These are phyloP conservation scores for Speoplatyrhinus poulsoni DNA, from an alignment of 2,113 vertebrate genomes.

Conservation along the genomic window DNA sequence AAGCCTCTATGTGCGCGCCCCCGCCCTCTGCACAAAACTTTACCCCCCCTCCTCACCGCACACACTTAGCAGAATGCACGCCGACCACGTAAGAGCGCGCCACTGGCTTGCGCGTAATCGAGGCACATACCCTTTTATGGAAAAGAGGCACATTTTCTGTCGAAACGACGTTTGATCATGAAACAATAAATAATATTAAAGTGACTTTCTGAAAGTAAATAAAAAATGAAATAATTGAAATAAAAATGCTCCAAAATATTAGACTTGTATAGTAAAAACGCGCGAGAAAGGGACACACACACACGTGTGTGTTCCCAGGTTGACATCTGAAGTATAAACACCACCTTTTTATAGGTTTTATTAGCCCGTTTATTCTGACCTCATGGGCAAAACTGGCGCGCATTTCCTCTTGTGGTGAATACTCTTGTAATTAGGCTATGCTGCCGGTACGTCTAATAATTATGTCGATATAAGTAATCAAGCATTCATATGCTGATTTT, in stretches of 20 bases:
- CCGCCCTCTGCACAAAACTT: conserved; percentile 58
- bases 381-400: conserved; percentile 11
- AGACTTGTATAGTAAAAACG: background rate
- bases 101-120: conserved; percentile 55
- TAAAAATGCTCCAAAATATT: background rate
- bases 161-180: conserved; percentile 6
- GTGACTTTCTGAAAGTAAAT: conserved; percentile 3
- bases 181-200: conserved; percentile 33
- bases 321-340: conserved; percentile 12
- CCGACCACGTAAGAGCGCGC: conserved; percentile 67
- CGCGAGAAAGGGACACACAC: background rate
- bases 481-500: too few relatives aligned
- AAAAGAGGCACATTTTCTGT: conserved; percentile 9
- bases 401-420: conserved; percentile 44
- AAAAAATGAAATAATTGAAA: background rate
- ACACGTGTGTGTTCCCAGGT: background rate
- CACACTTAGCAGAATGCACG: conserved; percentile 15
- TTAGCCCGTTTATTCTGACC: background rate
- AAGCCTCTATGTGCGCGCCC: conserved; percentile 43
- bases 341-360: conserved; percentile 14
- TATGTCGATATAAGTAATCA: conserved; percentile 12
- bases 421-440: conserved; percentile 49
- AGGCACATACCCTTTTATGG: conserved; percentile 58
- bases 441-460: conserved; percentile 43
- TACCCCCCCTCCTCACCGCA: conserved; percentile 40